Evolutionary conservation across 1,140 invertebrate genomes (phyloP).

Genomic region (Magallana angulata): DNA sequence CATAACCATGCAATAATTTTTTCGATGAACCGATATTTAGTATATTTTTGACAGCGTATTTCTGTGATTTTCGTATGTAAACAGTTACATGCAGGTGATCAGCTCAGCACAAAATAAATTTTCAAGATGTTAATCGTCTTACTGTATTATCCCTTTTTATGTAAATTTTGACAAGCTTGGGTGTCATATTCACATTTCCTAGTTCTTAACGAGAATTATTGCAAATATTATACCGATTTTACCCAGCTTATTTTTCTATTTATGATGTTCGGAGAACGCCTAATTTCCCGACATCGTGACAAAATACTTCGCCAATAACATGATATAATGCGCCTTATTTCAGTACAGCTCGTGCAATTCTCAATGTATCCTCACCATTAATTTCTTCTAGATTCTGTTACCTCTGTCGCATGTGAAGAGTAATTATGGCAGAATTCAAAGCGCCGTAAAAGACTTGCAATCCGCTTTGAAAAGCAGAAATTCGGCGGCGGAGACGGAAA

Average conservation of each 20-base stretch:
- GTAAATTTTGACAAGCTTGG: not conserved
- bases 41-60: too few species aligned
- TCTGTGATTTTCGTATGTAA: too few species aligned
- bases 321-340: not conserved
- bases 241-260: not conserved
- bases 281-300: not conserved
- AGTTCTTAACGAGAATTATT: not conserved
- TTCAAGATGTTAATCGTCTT: too few species aligned
- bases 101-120: too few species aligned
- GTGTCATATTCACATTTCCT: not conserved
- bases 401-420: constrained; percentile 66
- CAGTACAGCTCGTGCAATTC: constrained; percentile 11
- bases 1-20: too few species aligned
- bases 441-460: constrained; percentile 60
- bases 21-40: too few species aligned
- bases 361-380: not conserved
- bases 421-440: constrained; percentile 61
- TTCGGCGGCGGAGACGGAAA: constrained; percentile 33
- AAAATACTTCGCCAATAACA: not conserved
- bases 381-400: constrained; percentile 58
- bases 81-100: too few species aligned
- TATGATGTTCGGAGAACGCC: not conserved
- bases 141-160: not conserved
- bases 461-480: constrained; percentile 25
- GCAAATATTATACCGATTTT: not conserved